phyloP scores from a whole-genome alignment of 2,888 invertebrate genomes.

The Heliconius hortense region DNA sequence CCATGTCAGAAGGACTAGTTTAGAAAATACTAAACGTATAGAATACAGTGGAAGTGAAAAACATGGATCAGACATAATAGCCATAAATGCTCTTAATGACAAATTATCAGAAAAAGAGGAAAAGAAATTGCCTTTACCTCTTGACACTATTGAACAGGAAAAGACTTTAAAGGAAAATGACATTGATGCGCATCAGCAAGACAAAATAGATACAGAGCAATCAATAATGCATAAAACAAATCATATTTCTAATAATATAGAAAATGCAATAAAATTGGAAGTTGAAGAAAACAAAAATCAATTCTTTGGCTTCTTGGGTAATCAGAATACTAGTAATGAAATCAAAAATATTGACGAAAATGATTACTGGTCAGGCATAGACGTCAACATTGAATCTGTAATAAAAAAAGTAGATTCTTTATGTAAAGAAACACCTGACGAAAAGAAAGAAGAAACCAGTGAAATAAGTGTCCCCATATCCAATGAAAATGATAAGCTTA shows the following conservation, averaged over 20 bases:
- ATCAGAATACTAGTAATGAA: constrained; percentile 47
- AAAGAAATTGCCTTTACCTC: constrained; percentile 17
- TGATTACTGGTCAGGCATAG: constrained; percentile 90
- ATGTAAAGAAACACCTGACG: constrained; percentile 73
- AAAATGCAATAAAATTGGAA: constrained; percentile 22
- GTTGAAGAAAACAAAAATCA: constrained; percentile 49
- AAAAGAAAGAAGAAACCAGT: constrained; percentile 41
- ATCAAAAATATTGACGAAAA: constrained; percentile 85
- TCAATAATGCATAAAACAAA: constrained; percentile 13
- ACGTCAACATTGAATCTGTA: constrained; percentile 90
- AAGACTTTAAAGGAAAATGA: constrained; percentile 14
- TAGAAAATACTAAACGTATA: constrained; percentile 15
- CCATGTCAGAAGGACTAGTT: constrained; percentile 43
- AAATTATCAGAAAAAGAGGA: constrained; percentile 24
- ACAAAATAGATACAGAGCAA: constrained; percentile 14
- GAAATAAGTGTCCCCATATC: constrained; percentile 15
- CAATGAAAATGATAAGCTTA: constrained; percentile 23
- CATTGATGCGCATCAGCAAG: constrained; percentile 14
- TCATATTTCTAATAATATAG: constrained; percentile 22
- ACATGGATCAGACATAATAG: constrained; percentile 28
- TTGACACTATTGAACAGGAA: constrained; percentile 24
- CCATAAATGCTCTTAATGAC: constrained; percentile 21
- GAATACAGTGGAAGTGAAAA: constrained; percentile 37
- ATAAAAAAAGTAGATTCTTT: constrained; percentile 89
- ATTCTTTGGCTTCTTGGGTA: constrained; percentile 38